Base-by-base conservation (phyloP, 2,888 invertebrate genomes). In the Eurytoma adleriae region DNA sequence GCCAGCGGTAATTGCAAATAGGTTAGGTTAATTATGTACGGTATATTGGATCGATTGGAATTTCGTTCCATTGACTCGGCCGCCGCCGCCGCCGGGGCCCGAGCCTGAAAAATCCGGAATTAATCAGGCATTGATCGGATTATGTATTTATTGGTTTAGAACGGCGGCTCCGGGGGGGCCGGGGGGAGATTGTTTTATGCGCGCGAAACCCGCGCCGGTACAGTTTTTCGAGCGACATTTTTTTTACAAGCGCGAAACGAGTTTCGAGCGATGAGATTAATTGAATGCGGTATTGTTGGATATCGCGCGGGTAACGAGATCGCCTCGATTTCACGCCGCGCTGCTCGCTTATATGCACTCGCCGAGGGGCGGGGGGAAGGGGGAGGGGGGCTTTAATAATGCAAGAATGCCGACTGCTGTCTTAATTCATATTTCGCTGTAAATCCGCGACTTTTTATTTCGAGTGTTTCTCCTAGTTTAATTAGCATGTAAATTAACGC, bases 11-110 rank as follows among this genome's bases (percentile, higher is more conserved):
- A 78, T 81, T 81, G 74, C 81, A 81, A 78, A 74, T 81, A 69
- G 81, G 74, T 75, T 74, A 71, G 71, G 74, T 75, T 81, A 77
- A 81, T 78, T 78, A 78, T 77, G 70, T 16, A 77, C 61, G 81
- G 7, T 12, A 40, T 67, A 67, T 59, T 54, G 73, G 70, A 78
- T 81, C 78, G 78, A 81, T 78, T 71, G 81, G 74, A 74, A 78
- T 78, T 74, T 71, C 78, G 61, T 54, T 61, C 70, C 80, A 80
- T 80, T 80, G 76, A 80, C 72, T 77, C 68, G 54, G 5, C 20
- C 40, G 48, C 50, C 7, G 24, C 66, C 12, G 27, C 68, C 13
- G 54, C 16, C 50, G 20, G 10, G 20, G 24, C 24, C 24, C 20
- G 24, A 24, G 48, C 24, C 52, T 70, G 5, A 77, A 80, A 68